These are phyloP conservation scores for Progne subis DNA, from an alignment of 2,113 vertebrate species.

Conservation along the genomic window DNA sequence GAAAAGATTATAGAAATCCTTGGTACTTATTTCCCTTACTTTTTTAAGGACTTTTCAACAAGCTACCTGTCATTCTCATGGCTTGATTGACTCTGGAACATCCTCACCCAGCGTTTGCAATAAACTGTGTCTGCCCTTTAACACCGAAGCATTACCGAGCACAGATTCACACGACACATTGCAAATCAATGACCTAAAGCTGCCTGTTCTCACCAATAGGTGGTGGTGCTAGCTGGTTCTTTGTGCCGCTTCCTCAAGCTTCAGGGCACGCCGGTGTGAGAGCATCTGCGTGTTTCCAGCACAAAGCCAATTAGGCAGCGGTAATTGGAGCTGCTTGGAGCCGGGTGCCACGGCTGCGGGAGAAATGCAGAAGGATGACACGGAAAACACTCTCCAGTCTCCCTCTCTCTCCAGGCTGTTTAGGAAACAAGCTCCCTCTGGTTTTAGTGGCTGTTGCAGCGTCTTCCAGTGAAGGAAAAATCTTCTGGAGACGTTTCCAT, in stretches of 20 bases:
- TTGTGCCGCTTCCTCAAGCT: not conserved
- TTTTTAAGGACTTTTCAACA: not conserved
- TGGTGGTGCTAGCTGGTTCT: constrained; percentile 57
- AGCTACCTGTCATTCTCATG: not conserved
- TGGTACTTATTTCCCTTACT: not conserved
- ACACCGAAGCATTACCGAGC: not conserved
- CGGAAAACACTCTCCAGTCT: not conserved
- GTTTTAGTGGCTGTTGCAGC: not conserved
- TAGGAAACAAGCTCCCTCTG: not conserved
- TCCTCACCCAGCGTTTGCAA: not conserved
- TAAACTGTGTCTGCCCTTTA: not conserved
- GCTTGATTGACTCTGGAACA: not conserved
- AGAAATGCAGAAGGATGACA: accelerated
- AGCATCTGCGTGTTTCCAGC: not conserved
- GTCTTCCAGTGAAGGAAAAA: not conserved
- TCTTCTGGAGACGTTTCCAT: accelerated
- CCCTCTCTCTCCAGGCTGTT: not conserved
- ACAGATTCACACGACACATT: not conserved
- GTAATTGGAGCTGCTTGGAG: not conserved
- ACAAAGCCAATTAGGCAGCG: not conserved
- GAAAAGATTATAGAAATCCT: not conserved
- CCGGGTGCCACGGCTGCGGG: not conserved
- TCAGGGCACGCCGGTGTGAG: not conserved
- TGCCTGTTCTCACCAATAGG: constrained; percentile 34
- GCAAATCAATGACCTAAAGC: not conserved